Conservation (phyloP, 2,888 invertebrate genomes). For the Athrips mouffetella region DNA sequence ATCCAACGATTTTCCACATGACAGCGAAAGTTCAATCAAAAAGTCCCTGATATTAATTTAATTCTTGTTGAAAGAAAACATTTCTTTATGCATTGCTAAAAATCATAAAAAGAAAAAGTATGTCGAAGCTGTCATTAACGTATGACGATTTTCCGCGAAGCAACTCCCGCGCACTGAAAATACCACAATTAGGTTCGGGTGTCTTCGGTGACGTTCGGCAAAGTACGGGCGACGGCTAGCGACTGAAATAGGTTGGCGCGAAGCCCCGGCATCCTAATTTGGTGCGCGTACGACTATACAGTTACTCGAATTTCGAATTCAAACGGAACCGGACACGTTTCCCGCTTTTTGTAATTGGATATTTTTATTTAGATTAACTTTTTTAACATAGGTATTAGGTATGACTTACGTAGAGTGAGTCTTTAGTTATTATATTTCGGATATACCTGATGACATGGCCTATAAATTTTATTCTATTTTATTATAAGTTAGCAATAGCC, state of each 20-base stretch:
- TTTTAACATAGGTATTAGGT: no score
- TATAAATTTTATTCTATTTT: no score
- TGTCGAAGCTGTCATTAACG: constrained; percentile 10
- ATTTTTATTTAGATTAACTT: constrained; percentile 11
- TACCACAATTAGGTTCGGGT: constrained; percentile 61
- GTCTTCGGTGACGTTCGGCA: constrained; percentile 54
- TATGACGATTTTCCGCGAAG: constrained; percentile 31
- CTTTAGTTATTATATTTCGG: no score
- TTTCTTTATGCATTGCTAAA: neutral
- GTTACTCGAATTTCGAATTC: constrained; percentile 57
- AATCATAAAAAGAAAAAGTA: neutral
- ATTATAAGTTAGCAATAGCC: no score
- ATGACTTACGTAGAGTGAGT: no score
- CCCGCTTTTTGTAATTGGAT: constrained; percentile 22
- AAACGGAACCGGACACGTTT: constrained; percentile 32
- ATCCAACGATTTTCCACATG: no score
- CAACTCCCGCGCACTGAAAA: constrained; percentile 46
- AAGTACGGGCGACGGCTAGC: constrained; percentile 52
- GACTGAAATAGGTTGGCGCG: constrained; percentile 67
- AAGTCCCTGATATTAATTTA: no score
- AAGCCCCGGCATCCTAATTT: constrained; percentile 77
- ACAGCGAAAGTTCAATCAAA: no score
- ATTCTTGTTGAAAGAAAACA: no score
- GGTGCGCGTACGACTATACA: constrained; percentile 61
- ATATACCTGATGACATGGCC: no score